phyloP scores from a whole-genome alignment of 2,113 vertebrate genomes.

The Hassar affinis region DNA sequence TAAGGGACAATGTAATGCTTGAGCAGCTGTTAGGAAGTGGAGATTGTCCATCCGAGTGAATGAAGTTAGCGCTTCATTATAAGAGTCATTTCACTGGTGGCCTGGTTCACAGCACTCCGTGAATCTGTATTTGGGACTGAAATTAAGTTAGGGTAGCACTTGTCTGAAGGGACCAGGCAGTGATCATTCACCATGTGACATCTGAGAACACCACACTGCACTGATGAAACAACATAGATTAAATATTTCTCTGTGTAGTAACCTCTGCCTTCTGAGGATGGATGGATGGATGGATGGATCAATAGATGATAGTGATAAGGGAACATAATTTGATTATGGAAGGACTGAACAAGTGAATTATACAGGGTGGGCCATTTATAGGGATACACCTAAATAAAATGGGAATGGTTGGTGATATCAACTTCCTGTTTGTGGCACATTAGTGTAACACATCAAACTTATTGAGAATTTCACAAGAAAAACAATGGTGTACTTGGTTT shows the following conservation, averaged over 20 bases:
- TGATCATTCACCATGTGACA: constrained; percentile 51
- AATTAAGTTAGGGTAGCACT: constrained; percentile 60
- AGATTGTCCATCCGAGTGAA: constrained; percentile 20
- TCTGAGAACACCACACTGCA: background rate
- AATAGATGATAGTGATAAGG: background rate
- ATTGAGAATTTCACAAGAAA: too few relatives aligned
- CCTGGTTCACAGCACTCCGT: constrained; percentile 46
- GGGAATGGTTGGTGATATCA: too few relatives aligned
- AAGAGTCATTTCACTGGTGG: constrained; percentile 32
- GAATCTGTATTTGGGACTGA: constrained; percentile 59
- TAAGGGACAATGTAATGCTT: constrained; percentile 49
- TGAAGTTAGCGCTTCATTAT: constrained; percentile 49
- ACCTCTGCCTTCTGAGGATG: too few relatives aligned
- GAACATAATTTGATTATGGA: too few relatives aligned
- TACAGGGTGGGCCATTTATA: too few relatives aligned
- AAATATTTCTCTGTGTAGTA: background rate
- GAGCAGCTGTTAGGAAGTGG: constrained; percentile 38
- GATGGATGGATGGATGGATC: background rate
- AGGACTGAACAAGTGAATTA: background rate
- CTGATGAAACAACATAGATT: background rate
- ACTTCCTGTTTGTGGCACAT: too few relatives aligned
- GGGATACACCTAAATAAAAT: too few relatives aligned
- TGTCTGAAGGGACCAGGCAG: constrained; percentile 54
- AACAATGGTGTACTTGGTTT: too few relatives aligned
- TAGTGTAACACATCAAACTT: too few relatives aligned